phyloP scores from a whole-genome alignment of 2,888 invertebrate species.

The Drymonia ruficornis region DNA sequence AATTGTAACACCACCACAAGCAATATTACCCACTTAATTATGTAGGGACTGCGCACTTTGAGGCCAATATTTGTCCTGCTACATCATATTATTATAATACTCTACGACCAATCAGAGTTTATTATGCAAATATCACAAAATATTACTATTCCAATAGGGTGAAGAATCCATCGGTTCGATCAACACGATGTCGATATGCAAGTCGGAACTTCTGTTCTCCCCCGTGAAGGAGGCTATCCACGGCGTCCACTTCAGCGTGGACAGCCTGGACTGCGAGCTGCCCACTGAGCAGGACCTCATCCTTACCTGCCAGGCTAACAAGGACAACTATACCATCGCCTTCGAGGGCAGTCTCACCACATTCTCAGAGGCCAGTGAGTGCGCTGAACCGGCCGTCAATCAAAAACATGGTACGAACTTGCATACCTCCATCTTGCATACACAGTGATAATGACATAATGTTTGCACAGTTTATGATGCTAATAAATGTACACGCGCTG shows the following conservation, averaged over 20 bases:
- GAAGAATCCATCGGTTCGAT: constrained; percentile 91
- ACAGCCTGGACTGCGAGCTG: constrained; percentile 95
- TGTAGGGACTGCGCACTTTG: neutral
- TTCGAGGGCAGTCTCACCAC: constrained; percentile 95
- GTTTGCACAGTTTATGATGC: constrained; percentile 47
- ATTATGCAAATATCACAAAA: neutral
- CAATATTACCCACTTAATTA: neutral
- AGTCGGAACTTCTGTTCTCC: constrained; percentile 95
- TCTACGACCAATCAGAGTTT: neutral
- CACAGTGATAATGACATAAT: constrained; percentile 48
- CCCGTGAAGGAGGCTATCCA: constrained; percentile 92
- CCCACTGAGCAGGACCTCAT: constrained; percentile 93
- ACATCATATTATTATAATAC: neutral
- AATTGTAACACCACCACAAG: neutral
- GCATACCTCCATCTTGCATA: constrained; percentile 24
- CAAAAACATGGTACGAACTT: constrained; percentile 74
- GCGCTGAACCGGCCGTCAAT: constrained; percentile 82
- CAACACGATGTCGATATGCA: constrained; percentile 95
- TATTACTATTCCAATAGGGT: constrained; percentile 72
- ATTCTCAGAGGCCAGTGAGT: constrained; percentile 94
- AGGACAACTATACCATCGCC: constrained; percentile 97
- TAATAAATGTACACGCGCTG: constrained; percentile 38
- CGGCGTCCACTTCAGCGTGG: constrained; percentile 93
- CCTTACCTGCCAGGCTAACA: constrained; percentile 95
- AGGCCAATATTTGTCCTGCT: neutral